Evolutionary conservation across 2,113 vertebrate genomes (phyloP).

Genomic region (Eretmochelys imbricata): DNA sequence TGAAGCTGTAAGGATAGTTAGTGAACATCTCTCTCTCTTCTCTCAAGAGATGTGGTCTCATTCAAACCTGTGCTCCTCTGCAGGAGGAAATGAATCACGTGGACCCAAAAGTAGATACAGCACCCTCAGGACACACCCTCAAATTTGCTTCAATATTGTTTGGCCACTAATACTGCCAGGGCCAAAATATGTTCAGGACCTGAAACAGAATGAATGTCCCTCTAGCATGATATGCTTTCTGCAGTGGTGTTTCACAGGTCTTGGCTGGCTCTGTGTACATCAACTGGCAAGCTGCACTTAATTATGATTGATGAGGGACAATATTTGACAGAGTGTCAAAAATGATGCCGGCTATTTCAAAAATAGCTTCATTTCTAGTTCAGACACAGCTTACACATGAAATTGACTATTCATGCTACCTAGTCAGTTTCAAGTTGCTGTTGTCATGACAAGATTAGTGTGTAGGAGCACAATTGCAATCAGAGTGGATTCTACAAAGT

Average conservation of each 20-base stretch:
- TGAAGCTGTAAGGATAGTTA: rapidly evolving
- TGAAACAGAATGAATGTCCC: background rate
- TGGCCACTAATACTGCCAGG: background rate
- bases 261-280: background rate
- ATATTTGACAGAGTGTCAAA: background rate
- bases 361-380: background rate
- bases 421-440: background rate
- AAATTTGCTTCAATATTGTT: background rate
- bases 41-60: background rate
- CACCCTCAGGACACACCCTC: background rate
- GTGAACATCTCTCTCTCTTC: background rate
- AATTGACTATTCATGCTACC: background rate
- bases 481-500: background rate
- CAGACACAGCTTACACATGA: background rate
- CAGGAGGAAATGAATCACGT: background rate
- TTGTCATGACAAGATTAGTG: background rate
- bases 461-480: background rate
- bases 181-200: background rate
- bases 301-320: rapidly evolving
- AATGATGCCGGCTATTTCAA: background rate
- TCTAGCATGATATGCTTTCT: rapidly evolving
- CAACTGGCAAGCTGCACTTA: rapidly evolving
- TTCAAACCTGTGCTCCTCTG: background rate
- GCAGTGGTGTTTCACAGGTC: rapidly evolving
- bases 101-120: background rate